A percentile compares a stretch with the other conserved stretches of the same genome.
These are phyloP conservation scores for Stylophora pistillata DNA, from an alignment of 64 coral and sea anemone species.

Conservation along the genomic window DNA sequence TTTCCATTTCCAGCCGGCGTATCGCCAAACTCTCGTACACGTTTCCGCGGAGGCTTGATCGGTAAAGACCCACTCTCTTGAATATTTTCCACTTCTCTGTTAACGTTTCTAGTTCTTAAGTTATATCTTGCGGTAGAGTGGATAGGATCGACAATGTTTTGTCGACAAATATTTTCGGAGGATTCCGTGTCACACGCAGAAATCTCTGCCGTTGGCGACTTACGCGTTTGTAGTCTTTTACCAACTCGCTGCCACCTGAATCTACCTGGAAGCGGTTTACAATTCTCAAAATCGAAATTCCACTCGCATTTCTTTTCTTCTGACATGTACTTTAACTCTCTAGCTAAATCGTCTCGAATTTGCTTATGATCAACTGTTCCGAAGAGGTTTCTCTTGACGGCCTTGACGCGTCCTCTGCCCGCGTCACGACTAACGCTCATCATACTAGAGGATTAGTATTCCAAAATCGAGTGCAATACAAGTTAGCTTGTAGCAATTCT, in stretches of 20 bases:
- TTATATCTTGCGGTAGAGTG: conserved; percentile 55
- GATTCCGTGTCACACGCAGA: conserved; percentile 8
- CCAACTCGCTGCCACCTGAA: conserved; percentile 67
- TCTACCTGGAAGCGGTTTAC: conserved; percentile 54
- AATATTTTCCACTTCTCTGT: conserved; percentile 5
- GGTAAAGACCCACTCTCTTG: conserved; percentile 23
- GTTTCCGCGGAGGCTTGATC: conserved; percentile 1
- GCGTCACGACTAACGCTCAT: neutral
- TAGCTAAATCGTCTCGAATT: conserved; percentile 53
- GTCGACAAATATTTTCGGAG: conserved; percentile 7
- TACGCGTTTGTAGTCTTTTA: conserved; percentile 29
- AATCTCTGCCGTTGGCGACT: neutral
- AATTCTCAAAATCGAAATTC: conserved; percentile 83
- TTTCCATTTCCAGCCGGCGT: neutral
- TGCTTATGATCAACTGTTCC: conserved; percentile 68
- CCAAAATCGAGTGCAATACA: conserved; percentile 48
- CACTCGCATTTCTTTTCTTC: conserved; percentile 62
- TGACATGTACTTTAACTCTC: conserved; percentile 33
- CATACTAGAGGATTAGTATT: conserved; percentile 25
- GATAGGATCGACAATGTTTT: conserved; percentile 24
- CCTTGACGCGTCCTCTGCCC: neutral
- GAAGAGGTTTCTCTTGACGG: conserved; percentile 60
- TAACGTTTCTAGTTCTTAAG: conserved; percentile 55
- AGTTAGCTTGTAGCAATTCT: neutral
- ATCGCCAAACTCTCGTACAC: neutral